A percentile compares a stretch with the other conserved stretches of the same genome.
Conservation (phyloP, 2,888 invertebrate species). For the Lochmaea capreae region DNA sequence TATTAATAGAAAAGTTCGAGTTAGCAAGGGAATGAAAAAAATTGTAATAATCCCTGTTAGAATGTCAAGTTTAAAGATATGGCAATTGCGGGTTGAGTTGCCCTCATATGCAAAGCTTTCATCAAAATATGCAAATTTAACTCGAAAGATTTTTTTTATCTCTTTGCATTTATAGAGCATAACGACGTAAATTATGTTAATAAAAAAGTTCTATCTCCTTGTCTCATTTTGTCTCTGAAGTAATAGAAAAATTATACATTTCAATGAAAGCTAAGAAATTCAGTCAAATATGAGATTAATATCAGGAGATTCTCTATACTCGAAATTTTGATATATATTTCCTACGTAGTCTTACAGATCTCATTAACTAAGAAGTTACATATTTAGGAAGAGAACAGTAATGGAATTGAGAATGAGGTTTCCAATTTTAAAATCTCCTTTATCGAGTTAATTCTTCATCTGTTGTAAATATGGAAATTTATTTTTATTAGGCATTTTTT, state of each 20-base stretch:
- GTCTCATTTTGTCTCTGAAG: slow-evolving; percentile 28
- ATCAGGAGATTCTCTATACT: neutral
- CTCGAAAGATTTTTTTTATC: slow-evolving; percentile 34
- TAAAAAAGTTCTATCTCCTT: slow-evolving; percentile 35
- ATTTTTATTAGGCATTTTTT: slow-evolving; percentile 34
- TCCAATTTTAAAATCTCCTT: neutral
- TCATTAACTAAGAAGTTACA: neutral
- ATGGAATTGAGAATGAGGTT: neutral
- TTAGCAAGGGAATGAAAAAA: slow-evolving; percentile 19
- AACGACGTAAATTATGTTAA: slow-evolving; percentile 38
- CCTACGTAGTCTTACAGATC: neutral
- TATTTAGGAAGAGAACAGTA: too few species aligned
- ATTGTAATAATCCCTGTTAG: slow-evolving; percentile 32
- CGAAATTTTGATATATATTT: neutral
- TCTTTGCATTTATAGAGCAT: slow-evolving; percentile 33
- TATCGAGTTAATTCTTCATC: neutral
- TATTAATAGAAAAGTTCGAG: slow-evolving; percentile 15
- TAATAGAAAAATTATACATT: slow-evolving; percentile 22
- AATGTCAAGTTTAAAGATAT: slow-evolving; percentile 35
- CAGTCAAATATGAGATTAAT: slow-evolving; percentile 12
- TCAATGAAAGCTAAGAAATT: slow-evolving; percentile 20
- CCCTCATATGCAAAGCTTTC: slow-evolving; percentile 37
- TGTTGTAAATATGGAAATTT: slow-evolving; percentile 9
- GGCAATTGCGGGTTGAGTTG: slow-evolving; percentile 35
- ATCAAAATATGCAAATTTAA: slow-evolving; percentile 36